phyloP scores from a whole-genome alignment of 2,888 invertebrate species.

The Ornithoptera alexandrae region DNA sequence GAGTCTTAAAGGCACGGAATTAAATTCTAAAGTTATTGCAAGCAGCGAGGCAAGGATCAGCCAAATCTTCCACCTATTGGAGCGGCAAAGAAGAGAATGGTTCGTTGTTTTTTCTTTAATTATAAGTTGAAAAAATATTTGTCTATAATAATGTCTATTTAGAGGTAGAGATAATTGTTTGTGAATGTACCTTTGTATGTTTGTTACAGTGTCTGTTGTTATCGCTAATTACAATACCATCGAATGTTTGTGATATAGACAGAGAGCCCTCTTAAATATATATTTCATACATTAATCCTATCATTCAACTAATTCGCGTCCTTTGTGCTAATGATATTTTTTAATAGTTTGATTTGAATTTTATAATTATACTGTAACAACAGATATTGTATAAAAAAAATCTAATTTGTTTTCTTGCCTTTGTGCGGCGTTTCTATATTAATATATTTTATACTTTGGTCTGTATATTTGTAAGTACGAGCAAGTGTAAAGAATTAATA shows the following conservation, averaged over 20 bases:
- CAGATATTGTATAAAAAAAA: constrained; percentile 33
- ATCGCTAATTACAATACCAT: constrained; percentile 51
- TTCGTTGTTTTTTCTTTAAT: constrained; percentile 53
- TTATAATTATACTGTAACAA: constrained; percentile 24
- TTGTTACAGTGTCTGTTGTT: constrained; percentile 55
- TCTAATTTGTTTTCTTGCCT: constrained; percentile 54
- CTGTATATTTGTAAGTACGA: constrained; percentile 72
- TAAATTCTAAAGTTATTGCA: constrained; percentile 71
- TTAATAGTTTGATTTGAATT: not conserved
- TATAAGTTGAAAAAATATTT: constrained; percentile 34
- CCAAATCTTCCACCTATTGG: constrained; percentile 72
- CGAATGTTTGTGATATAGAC: not conserved
- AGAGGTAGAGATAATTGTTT: constrained; percentile 55
- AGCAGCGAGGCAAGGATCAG: constrained; percentile 76
- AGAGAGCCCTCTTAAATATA: no score
- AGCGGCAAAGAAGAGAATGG: constrained; percentile 76
- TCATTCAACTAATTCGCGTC: constrained; percentile 7
- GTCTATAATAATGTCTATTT: constrained; percentile 38
- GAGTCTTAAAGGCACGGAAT: constrained; percentile 28
- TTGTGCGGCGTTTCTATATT: constrained; percentile 65
- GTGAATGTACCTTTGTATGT: constrained; percentile 70
- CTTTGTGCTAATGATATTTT: not conserved
- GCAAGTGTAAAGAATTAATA: constrained; percentile 68
- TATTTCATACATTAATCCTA: not conserved
- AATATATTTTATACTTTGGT: constrained; percentile 46